phyloP scores from a whole-genome alignment of 2,113 vertebrate genomes.

The Struthidea cinerea region DNA sequence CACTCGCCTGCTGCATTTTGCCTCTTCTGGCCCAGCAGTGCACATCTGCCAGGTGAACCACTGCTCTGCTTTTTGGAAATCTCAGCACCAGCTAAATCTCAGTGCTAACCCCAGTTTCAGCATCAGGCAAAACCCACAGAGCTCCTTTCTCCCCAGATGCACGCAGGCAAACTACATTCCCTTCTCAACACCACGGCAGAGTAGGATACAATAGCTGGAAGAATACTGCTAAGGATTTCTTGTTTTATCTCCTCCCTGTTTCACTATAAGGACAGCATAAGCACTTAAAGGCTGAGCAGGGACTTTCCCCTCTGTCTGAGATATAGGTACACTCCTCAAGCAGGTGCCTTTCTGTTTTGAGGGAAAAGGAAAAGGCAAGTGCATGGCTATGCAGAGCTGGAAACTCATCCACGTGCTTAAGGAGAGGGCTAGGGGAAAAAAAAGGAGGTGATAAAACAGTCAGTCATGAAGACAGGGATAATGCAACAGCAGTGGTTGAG shows the following conservation, averaged over 20 bases:
- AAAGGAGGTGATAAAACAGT: not conserved
- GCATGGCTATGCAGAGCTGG: not conserved
- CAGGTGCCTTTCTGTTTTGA: not conserved
- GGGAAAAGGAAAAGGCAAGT: not conserved
- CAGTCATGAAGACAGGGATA: not conserved
- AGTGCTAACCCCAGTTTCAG: not conserved
- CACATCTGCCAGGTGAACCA: not conserved
- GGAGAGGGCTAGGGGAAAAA: not conserved
- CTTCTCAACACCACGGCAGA: not conserved
- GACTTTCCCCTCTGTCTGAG: not conserved
- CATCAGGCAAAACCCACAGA: not conserved
- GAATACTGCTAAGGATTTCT: not conserved
- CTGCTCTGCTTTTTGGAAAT: not conserved
- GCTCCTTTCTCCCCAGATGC: not conserved
- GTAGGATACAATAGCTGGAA: not conserved
- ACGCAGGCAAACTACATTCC: not conserved
- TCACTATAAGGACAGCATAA: not conserved
- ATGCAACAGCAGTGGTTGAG: not conserved
- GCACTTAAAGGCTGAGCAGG: not conserved
- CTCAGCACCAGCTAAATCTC: too few relatives aligned
- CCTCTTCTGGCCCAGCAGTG: not conserved
- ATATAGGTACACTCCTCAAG: too few relatives aligned
- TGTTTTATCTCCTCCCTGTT: not conserved
- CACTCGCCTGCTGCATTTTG: rapidly evolving
- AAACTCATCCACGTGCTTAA: not conserved